These are phyloP conservation scores for Heliothis virescens DNA, from an alignment of 1,140 invertebrate species.

Conservation along the genomic window DNA sequence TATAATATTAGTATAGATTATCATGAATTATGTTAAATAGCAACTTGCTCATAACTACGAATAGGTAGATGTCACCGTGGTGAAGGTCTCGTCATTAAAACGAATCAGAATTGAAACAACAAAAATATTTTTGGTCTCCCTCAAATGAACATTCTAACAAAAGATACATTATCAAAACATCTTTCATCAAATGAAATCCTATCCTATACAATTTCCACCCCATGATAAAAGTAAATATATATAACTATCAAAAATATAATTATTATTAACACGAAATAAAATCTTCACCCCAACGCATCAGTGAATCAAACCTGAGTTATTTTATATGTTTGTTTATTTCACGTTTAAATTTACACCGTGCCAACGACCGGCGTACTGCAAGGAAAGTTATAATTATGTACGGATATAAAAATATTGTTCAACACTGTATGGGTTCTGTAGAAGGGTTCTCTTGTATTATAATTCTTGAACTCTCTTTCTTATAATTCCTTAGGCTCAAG, in stretches of 20 bases:
- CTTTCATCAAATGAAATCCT: background rate
- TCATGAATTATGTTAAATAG: too few relatives aligned
- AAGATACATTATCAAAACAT: background rate
- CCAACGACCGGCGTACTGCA: constrained; percentile 70
- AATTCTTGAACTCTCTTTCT: too few relatives aligned
- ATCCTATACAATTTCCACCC: background rate
- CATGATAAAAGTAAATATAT: background rate
- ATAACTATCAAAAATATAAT: background rate
- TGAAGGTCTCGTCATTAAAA: too few relatives aligned
- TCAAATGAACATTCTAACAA: too few relatives aligned
- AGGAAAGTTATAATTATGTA: constrained; percentile 64
- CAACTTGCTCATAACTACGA: too few relatives aligned
- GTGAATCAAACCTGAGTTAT: constrained; percentile 74
- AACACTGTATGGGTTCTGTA: background rate
- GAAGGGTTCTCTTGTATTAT: background rate
- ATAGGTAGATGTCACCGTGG: too few relatives aligned
- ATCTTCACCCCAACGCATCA: constrained; percentile 55
- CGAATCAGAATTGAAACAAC: too few relatives aligned
- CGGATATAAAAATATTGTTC: constrained; percentile 57
- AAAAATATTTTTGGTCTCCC: too few relatives aligned
- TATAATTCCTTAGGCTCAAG: too few relatives aligned
- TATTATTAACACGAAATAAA: constrained; percentile 45
- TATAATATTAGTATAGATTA: too few relatives aligned
- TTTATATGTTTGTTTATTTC: constrained; percentile 81
- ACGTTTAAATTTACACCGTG: constrained; percentile 82